Conservation (phyloP, 2,113 vertebrate genomes). For the Sylvilagus bachmani region DNA sequence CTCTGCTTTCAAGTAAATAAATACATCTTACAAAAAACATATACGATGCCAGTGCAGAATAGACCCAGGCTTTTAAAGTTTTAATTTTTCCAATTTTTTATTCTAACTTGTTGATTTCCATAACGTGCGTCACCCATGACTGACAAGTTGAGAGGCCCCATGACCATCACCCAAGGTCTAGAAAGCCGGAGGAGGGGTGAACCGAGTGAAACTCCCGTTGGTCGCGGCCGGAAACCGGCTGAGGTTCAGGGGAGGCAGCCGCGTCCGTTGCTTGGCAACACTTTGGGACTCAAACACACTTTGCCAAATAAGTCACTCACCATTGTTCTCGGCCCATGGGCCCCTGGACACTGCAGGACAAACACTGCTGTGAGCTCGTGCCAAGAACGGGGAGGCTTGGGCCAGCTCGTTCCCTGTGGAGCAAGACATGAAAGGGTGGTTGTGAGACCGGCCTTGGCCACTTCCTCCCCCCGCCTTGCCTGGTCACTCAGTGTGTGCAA, state of each 20-base stretch:
- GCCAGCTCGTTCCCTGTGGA: constrained; percentile 42
- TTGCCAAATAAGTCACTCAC: constrained; percentile 70
- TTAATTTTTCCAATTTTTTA: neutral
- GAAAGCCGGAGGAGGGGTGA: neutral
- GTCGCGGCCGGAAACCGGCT: neutral
- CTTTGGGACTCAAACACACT: constrained; percentile 35
- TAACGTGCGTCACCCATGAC: fast-evolving
- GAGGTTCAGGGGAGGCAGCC: neutral
- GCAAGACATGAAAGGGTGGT: neutral
- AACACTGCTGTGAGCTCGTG: constrained; percentile 30
- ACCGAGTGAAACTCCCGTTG: neutral
- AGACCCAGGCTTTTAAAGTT: neutral
- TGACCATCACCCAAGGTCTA: neutral
- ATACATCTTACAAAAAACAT: too few species aligned
- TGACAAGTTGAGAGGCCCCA: neutral
- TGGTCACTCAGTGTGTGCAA: neutral
- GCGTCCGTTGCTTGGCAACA: constrained; percentile 55
- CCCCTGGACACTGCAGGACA: constrained; percentile 46
- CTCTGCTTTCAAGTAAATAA: too few species aligned
- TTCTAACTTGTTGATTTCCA: neutral
- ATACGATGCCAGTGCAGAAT: neutral
- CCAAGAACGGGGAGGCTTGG: constrained; percentile 56
- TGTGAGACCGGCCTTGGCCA: neutral
- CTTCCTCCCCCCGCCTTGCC: fast-evolving
- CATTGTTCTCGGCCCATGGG: constrained; percentile 55